phyloP scores from a whole-genome alignment of 2,888 invertebrate species.

The Liodrosophila aerea region DNA sequence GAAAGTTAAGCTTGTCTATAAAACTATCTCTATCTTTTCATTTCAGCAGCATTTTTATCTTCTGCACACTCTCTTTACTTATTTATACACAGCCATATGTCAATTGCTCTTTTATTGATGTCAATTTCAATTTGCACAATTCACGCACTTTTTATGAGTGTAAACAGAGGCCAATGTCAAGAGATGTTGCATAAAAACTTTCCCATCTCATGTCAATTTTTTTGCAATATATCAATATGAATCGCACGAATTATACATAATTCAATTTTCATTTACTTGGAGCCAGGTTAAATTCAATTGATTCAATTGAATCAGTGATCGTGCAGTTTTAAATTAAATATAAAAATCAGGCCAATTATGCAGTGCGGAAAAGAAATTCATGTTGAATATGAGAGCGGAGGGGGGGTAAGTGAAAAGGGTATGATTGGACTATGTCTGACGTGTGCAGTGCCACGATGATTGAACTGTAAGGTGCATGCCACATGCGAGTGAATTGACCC shows the following conservation, averaged over 20 bases:
- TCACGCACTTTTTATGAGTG: constrained; percentile 21
- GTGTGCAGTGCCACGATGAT: constrained; percentile 47
- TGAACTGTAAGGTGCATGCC: constrained; percentile 48
- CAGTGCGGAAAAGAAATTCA: constrained; percentile 16
- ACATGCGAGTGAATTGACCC: constrained; percentile 28
- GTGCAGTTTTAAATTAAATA: constrained; percentile 55
- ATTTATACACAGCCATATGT: constrained; percentile 9
- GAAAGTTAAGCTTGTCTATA: no score
- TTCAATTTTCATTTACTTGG: constrained; percentile 50
- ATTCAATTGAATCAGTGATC: constrained; percentile 66
- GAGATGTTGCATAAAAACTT: constrained; percentile 6
- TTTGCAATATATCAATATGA: constrained; percentile 71
- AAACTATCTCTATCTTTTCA: no score
- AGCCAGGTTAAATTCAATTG: constrained; percentile 57
- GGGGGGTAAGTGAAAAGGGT: background rate
- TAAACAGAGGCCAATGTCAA: background rate
- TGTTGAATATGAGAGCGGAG: background rate
- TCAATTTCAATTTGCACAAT: constrained; percentile 29
- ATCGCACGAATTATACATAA: constrained; percentile 46
- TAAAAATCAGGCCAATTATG: constrained; percentile 62
- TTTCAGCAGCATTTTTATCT: background rate
- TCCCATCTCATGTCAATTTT: constrained; percentile 60
- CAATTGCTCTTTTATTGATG: constrained; percentile 40
- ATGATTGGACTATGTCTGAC: constrained; percentile 7
- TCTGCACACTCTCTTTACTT: constrained; percentile 1